Evolutionary conservation across 35 echinoderm and acorn worm species (phyloP).

Genomic region (Apostichopus parvimensis): DNA sequence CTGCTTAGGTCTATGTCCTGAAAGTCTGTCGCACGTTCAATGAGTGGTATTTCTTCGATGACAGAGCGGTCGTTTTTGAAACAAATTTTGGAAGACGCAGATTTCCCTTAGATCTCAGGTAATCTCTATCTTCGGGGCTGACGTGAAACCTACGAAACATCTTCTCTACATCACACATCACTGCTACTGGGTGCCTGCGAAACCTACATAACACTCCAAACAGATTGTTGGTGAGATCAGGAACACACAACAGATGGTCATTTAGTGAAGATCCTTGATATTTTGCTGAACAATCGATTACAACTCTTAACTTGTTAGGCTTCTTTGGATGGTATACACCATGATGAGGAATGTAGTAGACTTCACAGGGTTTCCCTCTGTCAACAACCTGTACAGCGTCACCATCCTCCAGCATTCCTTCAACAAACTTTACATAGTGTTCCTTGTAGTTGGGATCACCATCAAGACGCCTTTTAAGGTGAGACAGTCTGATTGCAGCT

Average conservation of each 20-base stretch:
- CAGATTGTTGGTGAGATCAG: neutral
- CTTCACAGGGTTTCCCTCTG: no score
- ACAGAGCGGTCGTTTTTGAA: neutral
- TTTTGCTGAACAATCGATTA: conserved; percentile 10
- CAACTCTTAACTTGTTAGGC: conserved; percentile 49
- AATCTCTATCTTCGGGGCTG: no score
- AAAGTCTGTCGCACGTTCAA: no score
- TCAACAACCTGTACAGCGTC: no score
- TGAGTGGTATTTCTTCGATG: no score
- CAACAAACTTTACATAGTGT: no score
- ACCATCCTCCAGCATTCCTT: no score
- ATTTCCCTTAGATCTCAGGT: neutral
- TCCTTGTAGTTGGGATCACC: no score
- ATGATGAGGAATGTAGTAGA: no score
- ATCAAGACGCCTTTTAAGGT: conserved; percentile 37
- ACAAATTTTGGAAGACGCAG: neutral
- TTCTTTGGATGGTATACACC: no score
- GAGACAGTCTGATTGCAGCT: conserved; percentile 24
- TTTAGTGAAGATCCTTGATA: conserved; percentile 43
- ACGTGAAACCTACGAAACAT: no score
- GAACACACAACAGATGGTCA: conserved; percentile 58
- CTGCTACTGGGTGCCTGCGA: no score
- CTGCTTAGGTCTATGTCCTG: conserved; percentile 18
- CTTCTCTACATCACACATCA: conserved; percentile 43
- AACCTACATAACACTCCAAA: conserved; percentile 44